Percentiles rank a stretch among this genome's conserved stretches.
These are phyloP conservation scores for Araneus ventricosus DNA, from an alignment of 1,140 invertebrate genomes.

Conservation along the genomic window DNA sequence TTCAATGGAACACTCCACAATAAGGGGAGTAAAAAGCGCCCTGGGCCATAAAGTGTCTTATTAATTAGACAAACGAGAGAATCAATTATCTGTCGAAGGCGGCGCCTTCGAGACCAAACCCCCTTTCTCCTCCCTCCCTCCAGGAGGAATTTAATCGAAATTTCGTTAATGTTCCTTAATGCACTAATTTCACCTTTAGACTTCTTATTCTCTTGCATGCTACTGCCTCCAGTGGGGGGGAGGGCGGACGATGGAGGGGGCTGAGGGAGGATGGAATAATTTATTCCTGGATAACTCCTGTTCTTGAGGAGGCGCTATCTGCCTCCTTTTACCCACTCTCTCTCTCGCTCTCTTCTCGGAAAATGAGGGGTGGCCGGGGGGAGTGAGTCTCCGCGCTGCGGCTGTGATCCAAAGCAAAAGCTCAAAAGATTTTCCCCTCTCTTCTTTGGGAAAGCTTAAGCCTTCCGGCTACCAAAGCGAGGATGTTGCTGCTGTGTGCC, in stretches of 20 bases:
- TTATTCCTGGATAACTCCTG: constrained; percentile 63
- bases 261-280: constrained; percentile 33
- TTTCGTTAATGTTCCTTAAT: constrained; percentile 73
- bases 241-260: background rate
- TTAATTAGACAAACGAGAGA: constrained; percentile 69
- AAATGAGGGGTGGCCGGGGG: background rate
- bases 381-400: background rate
- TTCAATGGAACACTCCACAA: constrained; percentile 38
- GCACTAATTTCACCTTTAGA: constrained; percentile 60
- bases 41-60: constrained; percentile 60
- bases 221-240: background rate
- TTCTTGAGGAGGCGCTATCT: constrained; percentile 54
- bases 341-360: background rate
- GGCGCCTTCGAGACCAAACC: constrained; percentile 2
- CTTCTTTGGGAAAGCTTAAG: constrained; percentile 24
- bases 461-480: constrained; percentile 40
- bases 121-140: background rate
- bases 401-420: constrained; percentile 64
- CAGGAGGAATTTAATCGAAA: constrained; percentile 62
- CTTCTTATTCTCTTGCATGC: constrained; percentile 22
- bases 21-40: background rate
- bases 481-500: background rate
- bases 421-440: constrained; percentile 64
- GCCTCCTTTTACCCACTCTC: background rate
- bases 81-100: constrained; percentile 57